These are phyloP conservation scores for Pelecanus crispus DNA, from an alignment of 2,113 vertebrate genomes.

Conservation along the genomic window DNA sequence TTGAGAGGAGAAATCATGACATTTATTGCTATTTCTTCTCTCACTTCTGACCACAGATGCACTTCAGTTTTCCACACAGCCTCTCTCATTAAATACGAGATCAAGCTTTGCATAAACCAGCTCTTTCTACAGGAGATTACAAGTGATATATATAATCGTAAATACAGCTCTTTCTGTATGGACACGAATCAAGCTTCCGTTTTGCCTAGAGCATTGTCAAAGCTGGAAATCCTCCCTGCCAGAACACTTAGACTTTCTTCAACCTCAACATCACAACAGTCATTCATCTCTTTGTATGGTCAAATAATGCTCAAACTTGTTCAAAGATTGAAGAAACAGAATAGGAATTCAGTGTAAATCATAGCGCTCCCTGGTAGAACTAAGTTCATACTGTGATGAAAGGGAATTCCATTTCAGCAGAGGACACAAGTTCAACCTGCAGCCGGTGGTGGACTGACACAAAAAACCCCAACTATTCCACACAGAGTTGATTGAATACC, in stretches of 20 bases:
- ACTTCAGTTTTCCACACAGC: not conserved
- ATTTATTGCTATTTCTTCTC: not conserved
- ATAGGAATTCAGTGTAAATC: not conserved
- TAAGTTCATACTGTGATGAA: not conserved
- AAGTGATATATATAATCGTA: not conserved
- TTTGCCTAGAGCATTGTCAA: slow-evolving; percentile 16
- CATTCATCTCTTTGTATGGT: slow-evolving; percentile 12
- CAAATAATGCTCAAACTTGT: slow-evolving; percentile 49
- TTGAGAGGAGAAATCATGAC: not conserved
- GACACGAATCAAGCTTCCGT: not conserved
- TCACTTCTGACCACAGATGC: not conserved
- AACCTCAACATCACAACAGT: slow-evolving; percentile 20
- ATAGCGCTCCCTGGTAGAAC: not conserved
- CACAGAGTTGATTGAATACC: not conserved
- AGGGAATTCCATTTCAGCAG: not conserved
- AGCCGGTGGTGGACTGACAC: not conserved
- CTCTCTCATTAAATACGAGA: not conserved
- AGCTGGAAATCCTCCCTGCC: slow-evolving; percentile 4
- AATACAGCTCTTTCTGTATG: not conserved
- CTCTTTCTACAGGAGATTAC: not conserved
- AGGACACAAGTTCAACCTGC: not conserved
- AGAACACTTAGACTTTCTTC: slow-evolving; percentile 7
- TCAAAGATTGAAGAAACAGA: not conserved
- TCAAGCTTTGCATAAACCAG: not conserved
- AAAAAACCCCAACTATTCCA: not conserved